A percentile compares a stretch with the other conserved stretches of the same genome.
Evolutionary conservation across 2,113 vertebrate genomes (phyloP).

Genomic region (Pholis gunnellus): DNA sequence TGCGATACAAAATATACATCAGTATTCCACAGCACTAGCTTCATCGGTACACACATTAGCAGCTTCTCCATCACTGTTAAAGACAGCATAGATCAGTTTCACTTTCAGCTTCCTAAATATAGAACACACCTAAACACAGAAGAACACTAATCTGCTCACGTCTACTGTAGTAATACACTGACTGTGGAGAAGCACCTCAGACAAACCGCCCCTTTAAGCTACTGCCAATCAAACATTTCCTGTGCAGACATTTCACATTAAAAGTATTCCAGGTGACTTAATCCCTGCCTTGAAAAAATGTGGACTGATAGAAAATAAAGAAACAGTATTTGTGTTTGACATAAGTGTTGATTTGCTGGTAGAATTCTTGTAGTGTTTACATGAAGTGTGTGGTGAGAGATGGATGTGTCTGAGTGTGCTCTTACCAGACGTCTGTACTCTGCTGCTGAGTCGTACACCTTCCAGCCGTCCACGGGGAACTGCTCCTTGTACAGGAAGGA

Average conservation of each 20-base stretch:
- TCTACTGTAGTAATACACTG: neutral
- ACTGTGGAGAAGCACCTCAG: too few relatives aligned
- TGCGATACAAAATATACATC: neutral
- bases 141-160: neutral
- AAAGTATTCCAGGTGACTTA: neutral
- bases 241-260: too few relatives aligned
- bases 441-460: constrained; percentile 91
- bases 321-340: neutral
- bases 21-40: neutral
- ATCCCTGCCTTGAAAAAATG: neutral
- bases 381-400: too few relatives aligned
- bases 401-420: neutral
- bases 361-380: too few relatives aligned
- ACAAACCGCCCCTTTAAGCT: too few relatives aligned
- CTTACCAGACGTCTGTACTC: constrained; percentile 94
- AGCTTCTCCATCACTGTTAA: too few relatives aligned
- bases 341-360: neutral
- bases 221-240: too few relatives aligned
- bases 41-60: neutral
- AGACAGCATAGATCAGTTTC: neutral
- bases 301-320: too few relatives aligned
- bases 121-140: neutral
- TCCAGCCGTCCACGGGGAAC: constrained; percentile 94
- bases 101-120: neutral
- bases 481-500: constrained; percentile 94